Conservation (phyloP, 2,797 vertebrate species). For the Hafferia zeledoni region DNA sequence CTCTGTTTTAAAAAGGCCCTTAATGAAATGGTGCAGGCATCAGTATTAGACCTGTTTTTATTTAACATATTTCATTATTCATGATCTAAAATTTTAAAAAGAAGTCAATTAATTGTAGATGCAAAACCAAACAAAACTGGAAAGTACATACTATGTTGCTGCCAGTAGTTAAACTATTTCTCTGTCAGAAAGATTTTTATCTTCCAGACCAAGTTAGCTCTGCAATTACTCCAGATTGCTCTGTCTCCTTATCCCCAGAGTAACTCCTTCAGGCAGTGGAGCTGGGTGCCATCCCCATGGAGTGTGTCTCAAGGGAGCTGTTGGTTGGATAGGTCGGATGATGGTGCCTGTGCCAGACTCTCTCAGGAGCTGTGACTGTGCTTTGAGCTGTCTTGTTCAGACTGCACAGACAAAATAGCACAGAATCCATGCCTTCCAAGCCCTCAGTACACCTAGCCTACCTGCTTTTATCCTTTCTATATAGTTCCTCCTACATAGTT, state of each 20-base stretch:
- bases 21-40: not conserved
- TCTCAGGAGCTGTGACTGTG: not conserved
- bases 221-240: not conserved
- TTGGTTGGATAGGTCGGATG: not conserved
- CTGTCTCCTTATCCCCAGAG: not conserved
- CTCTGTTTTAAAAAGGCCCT: not conserved
- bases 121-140: not conserved
- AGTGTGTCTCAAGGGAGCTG: not conserved
- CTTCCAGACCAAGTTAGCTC: not conserved
- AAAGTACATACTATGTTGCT: not conserved
- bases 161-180: conserved; percentile 12
- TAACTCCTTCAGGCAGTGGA: not conserved
- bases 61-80: conserved; percentile 47
- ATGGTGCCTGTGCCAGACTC: not conserved
- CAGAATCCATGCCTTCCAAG: not conserved
- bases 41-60: not conserved
- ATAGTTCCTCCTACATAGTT: not conserved
- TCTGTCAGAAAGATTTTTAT: not conserved
- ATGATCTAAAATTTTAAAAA: conserved; percentile 34
- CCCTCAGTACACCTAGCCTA: not conserved
- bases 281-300: not conserved
- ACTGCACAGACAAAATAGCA: not conserved
- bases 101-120: conserved; percentile 25
- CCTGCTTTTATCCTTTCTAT: not conserved
- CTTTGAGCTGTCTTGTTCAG: not conserved